Conservation (phyloP, 2,113 vertebrate species). For the Cichladusa arquata region DNA sequence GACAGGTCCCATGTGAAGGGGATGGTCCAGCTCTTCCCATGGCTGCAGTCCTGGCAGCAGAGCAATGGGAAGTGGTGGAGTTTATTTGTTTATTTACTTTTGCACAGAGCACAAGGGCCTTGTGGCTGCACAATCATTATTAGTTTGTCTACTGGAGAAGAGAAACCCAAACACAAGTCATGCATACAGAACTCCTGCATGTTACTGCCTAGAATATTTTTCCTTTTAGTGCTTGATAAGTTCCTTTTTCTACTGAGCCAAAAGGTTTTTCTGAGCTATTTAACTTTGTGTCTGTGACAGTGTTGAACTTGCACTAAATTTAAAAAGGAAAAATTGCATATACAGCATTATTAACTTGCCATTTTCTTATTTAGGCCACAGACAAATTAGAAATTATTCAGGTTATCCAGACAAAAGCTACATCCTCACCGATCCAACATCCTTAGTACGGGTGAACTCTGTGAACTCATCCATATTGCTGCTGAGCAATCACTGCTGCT, state of each 20-base stretch:
- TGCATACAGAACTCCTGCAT: neutral
- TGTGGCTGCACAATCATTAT: neutral
- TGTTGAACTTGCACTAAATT: neutral
- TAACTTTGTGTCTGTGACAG: neutral
- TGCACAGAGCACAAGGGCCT: neutral
- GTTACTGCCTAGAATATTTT: neutral
- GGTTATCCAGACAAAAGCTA: neutral
- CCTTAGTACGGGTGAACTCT: neutral
- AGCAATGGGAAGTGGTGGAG: accelerated
- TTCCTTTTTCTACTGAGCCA: neutral
- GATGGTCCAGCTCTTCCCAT: neutral
- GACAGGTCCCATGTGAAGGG: accelerated
- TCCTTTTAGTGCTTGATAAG: neutral
- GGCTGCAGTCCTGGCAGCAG: neutral
- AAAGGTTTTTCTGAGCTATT: slow-evolving; percentile 1
- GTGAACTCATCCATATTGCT: neutral
- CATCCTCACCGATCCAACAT: neutral
- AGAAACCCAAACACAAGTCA: neutral
- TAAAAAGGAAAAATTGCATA: neutral
- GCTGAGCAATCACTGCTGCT: neutral
- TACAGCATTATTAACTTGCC: neutral
- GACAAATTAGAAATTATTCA: slow-evolving; percentile 5
- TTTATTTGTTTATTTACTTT: neutral
- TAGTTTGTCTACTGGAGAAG: neutral
- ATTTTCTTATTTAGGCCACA: neutral